phyloP scores from a whole-genome alignment of 2,888 invertebrate species.

The Caenorhabditis becei region DNA sequence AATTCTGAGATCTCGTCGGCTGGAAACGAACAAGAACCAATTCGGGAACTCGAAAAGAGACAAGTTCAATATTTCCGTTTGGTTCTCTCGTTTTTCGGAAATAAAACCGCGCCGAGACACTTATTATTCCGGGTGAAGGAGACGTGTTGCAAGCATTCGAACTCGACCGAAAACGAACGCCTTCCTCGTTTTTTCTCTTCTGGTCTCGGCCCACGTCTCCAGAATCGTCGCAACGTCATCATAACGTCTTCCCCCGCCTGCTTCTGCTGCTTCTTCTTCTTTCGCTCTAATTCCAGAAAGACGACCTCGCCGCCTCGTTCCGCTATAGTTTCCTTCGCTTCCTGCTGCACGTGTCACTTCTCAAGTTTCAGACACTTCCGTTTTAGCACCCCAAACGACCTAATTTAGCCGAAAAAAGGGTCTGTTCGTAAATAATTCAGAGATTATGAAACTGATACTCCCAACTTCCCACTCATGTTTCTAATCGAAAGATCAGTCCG shows the following conservation, averaged over 20 bases:
- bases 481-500: not conserved
- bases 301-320: slow-evolving; percentile 31
- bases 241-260: slow-evolving; percentile 26
- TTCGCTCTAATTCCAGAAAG: slow-evolving; percentile 52
- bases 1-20: slow-evolving; percentile 28
- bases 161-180: slow-evolving; percentile 9
- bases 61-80: slow-evolving; percentile 7
- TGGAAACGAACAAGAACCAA: not conserved
- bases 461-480: not conserved
- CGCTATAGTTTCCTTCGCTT: not conserved
- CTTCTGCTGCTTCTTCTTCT: slow-evolving; percentile 1
- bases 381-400: not conserved
- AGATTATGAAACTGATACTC: not conserved
- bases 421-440: not conserved
- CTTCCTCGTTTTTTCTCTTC: not conserved
- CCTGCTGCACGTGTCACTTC: slow-evolving; percentile 12
- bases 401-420: not conserved
- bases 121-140: slow-evolving; percentile 31
- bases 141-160: slow-evolving; percentile 24
- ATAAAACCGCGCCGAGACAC: slow-evolving; percentile 4
- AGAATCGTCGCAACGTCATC: slow-evolving; percentile 41
- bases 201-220: not conserved
- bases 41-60: not conserved
- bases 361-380: slow-evolving; percentile 16
- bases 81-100: not conserved